Base-by-base conservation (phyloP, 2,797 vertebrate genomes). In the Micromesistius poutassou region DNA sequence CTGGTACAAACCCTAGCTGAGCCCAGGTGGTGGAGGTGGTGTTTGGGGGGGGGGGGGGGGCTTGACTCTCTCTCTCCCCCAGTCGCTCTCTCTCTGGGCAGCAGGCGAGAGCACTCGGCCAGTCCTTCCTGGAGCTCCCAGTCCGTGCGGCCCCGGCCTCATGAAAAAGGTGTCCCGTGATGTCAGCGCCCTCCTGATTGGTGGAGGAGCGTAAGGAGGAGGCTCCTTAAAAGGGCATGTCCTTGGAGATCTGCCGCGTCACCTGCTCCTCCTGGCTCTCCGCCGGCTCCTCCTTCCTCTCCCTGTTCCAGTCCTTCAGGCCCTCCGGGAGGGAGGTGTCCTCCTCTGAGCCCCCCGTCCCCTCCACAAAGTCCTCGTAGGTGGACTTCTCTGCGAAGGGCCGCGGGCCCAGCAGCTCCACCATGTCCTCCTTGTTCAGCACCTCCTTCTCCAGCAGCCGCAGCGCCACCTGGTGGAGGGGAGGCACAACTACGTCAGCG, bases 301-400 rank as follows among this genome's bases (percentile, higher is more conserved):
- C 96, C 88, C 93, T 96, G 91, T 98, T 98, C 97, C 98, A 99
- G 93, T 97, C 96, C 91, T 97, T 98, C 80, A 99, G 94, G 77
- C 97, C 97, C 83, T 97, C 95, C 0, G 97, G 98, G 76, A 99
- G 94, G 0, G 96, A 91, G 0, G 97, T 99, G 91, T 99, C 97
- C 87, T 99, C 98, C 0, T 98, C 97, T 84, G 96, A 85, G 7
- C 97, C 94, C 3, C 98, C 98, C 0, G 97, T 99, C 72, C 97
- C 97, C 90, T 98, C 98, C 71, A 99, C 97, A 87, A 99, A 97
- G 25, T 98, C 98, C 88, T 99, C 98, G 0, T 99, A 99, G 0
- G 97, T 97, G 2, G 97, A 98, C 89, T 97, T 98, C 81, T 99
- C 98, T 0, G 94, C 93, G 77, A 98, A 98, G 0, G 97, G 98